A percentile compares a stretch with the other conserved stretches of the same genome.
Conservation (phyloP, 1,140 invertebrate species). For the Lutraria rhynchaena region DNA sequence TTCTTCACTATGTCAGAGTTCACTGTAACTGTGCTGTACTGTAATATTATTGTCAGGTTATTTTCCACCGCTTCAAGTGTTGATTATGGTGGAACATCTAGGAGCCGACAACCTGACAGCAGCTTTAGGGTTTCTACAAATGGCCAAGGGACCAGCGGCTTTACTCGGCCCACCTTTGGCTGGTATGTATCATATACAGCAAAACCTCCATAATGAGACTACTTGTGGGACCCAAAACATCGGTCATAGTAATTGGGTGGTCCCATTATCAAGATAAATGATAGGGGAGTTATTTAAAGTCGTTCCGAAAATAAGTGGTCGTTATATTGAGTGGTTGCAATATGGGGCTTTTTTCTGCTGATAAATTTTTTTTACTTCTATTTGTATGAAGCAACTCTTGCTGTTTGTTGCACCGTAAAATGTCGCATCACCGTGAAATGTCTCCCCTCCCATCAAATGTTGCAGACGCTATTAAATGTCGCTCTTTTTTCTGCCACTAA, state of each 20-base stretch:
- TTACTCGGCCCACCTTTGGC: conserved; percentile 52
- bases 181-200: conserved; percentile 24
- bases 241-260: too few species aligned
- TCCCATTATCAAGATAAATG: too few species aligned
- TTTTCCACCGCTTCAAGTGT: conserved; percentile 54
- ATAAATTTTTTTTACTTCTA: neutral
- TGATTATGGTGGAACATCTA: conserved; percentile 49
- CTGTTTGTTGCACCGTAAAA: neutral
- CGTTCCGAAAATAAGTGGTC: too few species aligned
- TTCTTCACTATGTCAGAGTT: too few species aligned
- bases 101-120: conserved; percentile 45
- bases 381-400: neutral
- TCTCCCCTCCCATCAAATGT: neutral
- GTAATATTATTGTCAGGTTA: too few species aligned
- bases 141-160: conserved; percentile 54
- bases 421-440: neutral
- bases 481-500: neutral
- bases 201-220: too few species aligned
- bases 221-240: too few species aligned
- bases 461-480: neutral
- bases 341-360: neutral
- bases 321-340: neutral
- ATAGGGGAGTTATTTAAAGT: too few species aligned
- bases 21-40: too few species aligned
- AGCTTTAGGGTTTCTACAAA: conserved; percentile 42